phyloP scores from a whole-genome alignment of 2,888 invertebrate genomes.

The Trachelus tabidus region DNA sequence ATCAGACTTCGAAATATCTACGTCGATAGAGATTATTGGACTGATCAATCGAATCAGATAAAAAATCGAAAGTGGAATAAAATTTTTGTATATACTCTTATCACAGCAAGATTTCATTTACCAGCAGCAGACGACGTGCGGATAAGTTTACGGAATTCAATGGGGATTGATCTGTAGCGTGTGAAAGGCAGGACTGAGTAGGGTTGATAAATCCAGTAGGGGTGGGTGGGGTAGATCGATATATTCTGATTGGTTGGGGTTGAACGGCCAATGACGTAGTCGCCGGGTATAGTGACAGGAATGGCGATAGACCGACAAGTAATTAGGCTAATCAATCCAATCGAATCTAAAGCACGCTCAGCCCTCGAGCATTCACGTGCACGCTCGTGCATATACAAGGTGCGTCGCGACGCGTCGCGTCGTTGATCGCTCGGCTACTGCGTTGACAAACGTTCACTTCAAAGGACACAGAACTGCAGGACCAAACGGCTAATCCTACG shows the following conservation, averaged over 20 bases:
- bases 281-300: constrained; percentile 18
- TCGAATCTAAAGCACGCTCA: constrained; percentile 21
- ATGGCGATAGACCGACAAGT: constrained; percentile 37
- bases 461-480: constrained; percentile 1
- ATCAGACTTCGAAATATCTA: no score
- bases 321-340: constrained; percentile 43
- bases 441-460: neutral
- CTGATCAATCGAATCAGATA: no score
- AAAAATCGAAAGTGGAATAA: no score
- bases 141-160: constrained; percentile 7
- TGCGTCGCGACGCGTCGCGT: neutral
- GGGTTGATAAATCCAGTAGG: neutral
- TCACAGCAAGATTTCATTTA: no score
- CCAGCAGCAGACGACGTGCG: no score
- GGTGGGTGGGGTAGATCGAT: no score
- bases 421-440: neutral
- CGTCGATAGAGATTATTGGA: no score
- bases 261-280: neutral
- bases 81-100: no score
- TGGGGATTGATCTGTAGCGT: constrained; percentile 3
- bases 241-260: no score
- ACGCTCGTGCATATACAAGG: neutral
- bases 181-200: neutral
- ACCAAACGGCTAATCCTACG: neutral
- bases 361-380: no score